Conservation (phyloP, 2,113 vertebrate species). For the Catharus bicknelli region DNA sequence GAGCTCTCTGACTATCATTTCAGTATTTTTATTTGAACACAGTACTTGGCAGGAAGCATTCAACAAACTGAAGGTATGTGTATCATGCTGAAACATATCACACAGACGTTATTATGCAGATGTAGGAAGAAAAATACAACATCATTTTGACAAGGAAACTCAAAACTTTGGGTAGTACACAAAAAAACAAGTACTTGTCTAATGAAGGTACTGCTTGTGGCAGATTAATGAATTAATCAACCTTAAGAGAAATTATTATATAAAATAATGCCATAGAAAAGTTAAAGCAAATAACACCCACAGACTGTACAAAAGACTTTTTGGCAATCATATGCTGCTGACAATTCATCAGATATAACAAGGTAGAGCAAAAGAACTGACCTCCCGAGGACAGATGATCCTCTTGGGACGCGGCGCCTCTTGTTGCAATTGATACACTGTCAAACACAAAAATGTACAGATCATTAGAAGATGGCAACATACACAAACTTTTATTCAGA, state of each 20-base stretch:
- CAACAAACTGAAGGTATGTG: not conserved
- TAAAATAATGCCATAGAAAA: constrained; percentile 28
- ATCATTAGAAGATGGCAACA: constrained; percentile 48
- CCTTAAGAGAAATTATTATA: not conserved
- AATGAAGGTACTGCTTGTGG: not conserved
- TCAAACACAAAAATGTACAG: constrained; percentile 66
- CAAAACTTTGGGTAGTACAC: not conserved
- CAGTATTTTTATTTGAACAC: not conserved
- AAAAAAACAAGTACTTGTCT: not conserved
- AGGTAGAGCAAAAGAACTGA: constrained; percentile 73
- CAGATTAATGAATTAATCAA: not conserved
- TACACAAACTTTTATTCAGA: constrained; percentile 34
- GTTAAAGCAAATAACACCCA: not conserved
- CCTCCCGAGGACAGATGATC: constrained; percentile 93
- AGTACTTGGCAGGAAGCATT: not conserved
- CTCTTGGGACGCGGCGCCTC: constrained; percentile 95
- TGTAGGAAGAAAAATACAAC: not conserved
- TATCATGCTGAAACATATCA: not conserved
- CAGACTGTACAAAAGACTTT: constrained; percentile 8
- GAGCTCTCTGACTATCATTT: not conserved
- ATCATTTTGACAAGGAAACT: not conserved
- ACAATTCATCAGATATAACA: constrained; percentile 65
- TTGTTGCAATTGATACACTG: constrained; percentile 98
- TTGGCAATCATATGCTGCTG: not conserved
- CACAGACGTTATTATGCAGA: not conserved